A percentile compares a stretch with the other conserved stretches of the same genome.
phyloP scores from a whole-genome alignment of 2,113 vertebrate species.

The human region GRCh38 chr2:136131501-136132000 shows the following conservation, averaged over 20 bases:
- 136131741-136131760: conserved; percentile 13
- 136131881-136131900: background rate
- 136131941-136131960: background rate
- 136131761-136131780: background rate
- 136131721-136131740: conserved; percentile 62
- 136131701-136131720: conserved; percentile 67
- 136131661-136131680: background rate
- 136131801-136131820: background rate
- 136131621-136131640: too few species aligned
- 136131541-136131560: too few species aligned
- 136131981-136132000: background rate
- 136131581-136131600: too few species aligned
- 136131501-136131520: too few species aligned
- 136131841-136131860: background rate
- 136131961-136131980: background rate
- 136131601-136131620: too few species aligned
- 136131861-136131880: background rate
- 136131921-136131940: background rate
- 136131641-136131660: background rate
- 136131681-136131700: conserved; percentile 47
- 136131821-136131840: background rate
- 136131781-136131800: background rate
- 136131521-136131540: too few species aligned
- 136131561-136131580: too few species aligned
- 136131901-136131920: background rate